A percentile compares a stretch with the other conserved stretches of the same genome.
phyloP scores from a whole-genome alignment of 1,140 invertebrate genomes.

The Drosophila pandora region DNA sequence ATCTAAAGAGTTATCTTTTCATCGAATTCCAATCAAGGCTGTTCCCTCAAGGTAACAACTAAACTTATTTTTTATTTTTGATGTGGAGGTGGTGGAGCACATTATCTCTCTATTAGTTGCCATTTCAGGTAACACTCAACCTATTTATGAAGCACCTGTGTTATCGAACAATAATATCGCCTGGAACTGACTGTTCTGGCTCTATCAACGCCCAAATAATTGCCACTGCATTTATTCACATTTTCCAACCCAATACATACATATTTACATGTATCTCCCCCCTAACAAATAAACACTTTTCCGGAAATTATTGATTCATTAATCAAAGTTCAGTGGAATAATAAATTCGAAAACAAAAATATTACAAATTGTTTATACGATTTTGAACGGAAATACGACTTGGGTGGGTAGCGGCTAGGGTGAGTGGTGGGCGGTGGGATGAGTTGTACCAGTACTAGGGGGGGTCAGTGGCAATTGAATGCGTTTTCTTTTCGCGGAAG shows the following conservation, averaged over 20 bases:
- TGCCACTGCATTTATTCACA: constrained; percentile 13
- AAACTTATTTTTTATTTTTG: too few species aligned
- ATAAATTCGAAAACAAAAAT: constrained; percentile 5
- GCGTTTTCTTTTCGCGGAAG: constrained; percentile 23
- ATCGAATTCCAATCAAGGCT: not conserved
- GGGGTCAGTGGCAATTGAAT: constrained; percentile 6
- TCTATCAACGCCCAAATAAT: not conserved
- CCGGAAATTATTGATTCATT: constrained; percentile 11
- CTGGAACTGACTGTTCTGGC: too few species aligned
- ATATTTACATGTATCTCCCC: not conserved
- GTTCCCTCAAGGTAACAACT: not conserved
- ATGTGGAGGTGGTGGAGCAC: too few species aligned
- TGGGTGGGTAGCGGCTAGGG: not conserved
- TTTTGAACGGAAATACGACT: constrained; percentile 1
- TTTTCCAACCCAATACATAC: too few species aligned
- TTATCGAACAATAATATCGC: constrained; percentile 1
- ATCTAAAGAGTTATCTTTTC: not conserved
- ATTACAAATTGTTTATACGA: constrained; percentile 18
- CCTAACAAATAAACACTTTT: not conserved
- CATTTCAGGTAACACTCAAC: not conserved
- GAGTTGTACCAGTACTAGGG: too few species aligned
- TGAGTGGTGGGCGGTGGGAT: not conserved
- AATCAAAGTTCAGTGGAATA: constrained; percentile 27
- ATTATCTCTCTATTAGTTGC: not conserved
- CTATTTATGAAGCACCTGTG: not conserved